A percentile compares a stretch with the other conserved stretches of the same genome.
Conservation (phyloP, 1,140 invertebrate species). For the Drosophila grimshawi region DNA sequence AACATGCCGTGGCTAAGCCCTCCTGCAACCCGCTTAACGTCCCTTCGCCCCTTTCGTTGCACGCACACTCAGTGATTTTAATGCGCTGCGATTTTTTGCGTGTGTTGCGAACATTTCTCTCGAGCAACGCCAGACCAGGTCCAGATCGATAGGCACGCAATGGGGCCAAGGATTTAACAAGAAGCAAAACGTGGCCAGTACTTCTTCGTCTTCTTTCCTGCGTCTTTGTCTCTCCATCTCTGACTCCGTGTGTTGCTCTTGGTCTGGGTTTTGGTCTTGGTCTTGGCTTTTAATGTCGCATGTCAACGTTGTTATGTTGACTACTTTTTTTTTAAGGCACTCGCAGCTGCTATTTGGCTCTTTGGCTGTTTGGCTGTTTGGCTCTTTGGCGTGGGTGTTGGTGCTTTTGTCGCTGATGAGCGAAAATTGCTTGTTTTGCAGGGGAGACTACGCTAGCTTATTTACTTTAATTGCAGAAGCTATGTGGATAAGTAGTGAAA, state of each 20-base stretch:
- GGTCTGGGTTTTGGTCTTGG: conserved; percentile 7
- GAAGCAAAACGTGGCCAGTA: neutral
- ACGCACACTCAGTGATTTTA: conserved; percentile 77
- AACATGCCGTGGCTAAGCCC: conserved; percentile 49
- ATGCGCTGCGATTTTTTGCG: conserved; percentile 79
- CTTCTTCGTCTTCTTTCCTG: neutral
- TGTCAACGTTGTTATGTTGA: conserved; percentile 79
- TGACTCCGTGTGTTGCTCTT: no score
- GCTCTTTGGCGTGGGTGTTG: conserved; percentile 60
- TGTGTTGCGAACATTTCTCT: conserved; percentile 71
- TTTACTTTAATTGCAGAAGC: conserved; percentile 71
- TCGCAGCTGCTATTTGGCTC: conserved; percentile 18
- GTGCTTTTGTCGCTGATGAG: conserved; percentile 45
- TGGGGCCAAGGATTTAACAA: conserved; percentile 23
- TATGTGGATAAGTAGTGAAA: conserved; percentile 19
- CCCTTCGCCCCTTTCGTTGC: conserved; percentile 31
- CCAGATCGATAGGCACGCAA: conserved; percentile 53
- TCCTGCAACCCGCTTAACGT: neutral
- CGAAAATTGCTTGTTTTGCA: conserved; percentile 65
- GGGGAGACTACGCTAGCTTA: conserved; percentile 38
- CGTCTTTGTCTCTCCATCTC: conserved; percentile 6
- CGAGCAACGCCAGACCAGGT: conserved; percentile 28
- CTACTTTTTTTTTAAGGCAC: conserved; percentile 59
- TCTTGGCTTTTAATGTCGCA: conserved; percentile 74
- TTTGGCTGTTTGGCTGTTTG: conserved; percentile 7